Base-by-base conservation (phyloP, 2,797 vertebrate species). In the Synanceia verrucosa region DNA sequence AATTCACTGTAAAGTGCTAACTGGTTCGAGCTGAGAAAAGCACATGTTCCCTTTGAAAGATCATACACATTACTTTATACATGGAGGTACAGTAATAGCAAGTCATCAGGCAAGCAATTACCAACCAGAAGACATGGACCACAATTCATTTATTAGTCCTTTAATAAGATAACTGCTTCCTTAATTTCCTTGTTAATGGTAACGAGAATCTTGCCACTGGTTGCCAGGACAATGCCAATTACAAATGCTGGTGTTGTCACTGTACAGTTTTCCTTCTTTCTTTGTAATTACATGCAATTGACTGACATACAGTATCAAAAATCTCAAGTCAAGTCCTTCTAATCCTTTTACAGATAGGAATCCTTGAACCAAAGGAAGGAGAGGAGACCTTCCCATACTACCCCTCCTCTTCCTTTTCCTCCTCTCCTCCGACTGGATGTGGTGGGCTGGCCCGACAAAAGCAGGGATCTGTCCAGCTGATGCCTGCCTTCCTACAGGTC, bases 111-210 rank as follows among this genome's bases (percentile, higher is more conserved):
- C 83, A 86, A 92, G 86, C 89, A 92, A 93, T 93, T 91, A 94
- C 90, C 92, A 94, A 91, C 94, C 92, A 94, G 90, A 89, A 94
- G 91, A 94, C 90, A 90, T 89, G 87, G 93, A 93, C 84, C 91
- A 91, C 88, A 85, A 88, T 92, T 94, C 80, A 89, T 93, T 81
- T 89, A 92, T 94, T 94, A 94, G 94, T 94, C 93, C 93, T 94
- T 94, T 95, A 95, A 94, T 94, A 92, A 85, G 86, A 93, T 93
- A 93, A 93, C 91, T 90, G 92, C 86, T 91, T 93, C 89, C 90
- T 92, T 90, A 90, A 88, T 91, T 91, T 93, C 90, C 91, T 92
- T 85, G 83, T 93, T 93, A 92, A 92, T 81, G 89, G 82, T 91
- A 89, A 92, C 23, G 70, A 91, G 87, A 90, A 92, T 87, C 87